A percentile compares a stretch with the other conserved stretches of the same genome.
Conservation (phyloP, 2,113 vertebrate species). For the Bolborhynchus lineola region DNA sequence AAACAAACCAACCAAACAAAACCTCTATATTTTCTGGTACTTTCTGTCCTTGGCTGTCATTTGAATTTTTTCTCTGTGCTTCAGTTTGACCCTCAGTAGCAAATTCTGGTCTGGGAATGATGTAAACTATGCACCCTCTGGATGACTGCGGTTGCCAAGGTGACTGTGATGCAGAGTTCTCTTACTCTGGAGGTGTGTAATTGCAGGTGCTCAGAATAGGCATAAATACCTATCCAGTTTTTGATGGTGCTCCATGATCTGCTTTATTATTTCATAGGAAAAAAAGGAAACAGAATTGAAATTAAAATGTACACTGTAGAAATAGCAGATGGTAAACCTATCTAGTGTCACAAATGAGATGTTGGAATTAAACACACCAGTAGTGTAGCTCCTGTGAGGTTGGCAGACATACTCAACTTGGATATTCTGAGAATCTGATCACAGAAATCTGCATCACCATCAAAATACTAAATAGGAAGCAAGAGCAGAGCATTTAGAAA, state of each 20-base stretch:
- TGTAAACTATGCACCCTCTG: background rate
- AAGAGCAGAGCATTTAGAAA: background rate
- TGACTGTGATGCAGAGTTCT: background rate
- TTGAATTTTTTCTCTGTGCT: background rate
- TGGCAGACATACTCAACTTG: background rate
- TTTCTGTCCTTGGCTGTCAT: background rate
- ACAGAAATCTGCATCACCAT: background rate
- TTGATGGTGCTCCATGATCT: background rate
- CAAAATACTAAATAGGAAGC: background rate
- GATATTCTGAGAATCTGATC: background rate
- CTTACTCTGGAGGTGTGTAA: background rate
- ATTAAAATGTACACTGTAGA: background rate
- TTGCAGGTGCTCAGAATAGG: constrained; percentile 28
- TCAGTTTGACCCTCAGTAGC: background rate
- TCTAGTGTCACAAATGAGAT: background rate
- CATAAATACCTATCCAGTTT: background rate
- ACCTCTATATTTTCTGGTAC: background rate
- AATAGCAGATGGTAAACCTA: background rate
- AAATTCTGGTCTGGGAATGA: background rate
- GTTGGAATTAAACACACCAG: background rate
- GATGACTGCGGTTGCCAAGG: constrained; percentile 3
- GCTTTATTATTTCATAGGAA: background rate
- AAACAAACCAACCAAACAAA: background rate
- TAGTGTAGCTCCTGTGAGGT: background rate
- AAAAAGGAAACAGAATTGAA: background rate